These are phyloP conservation scores for Archips xylosteana DNA, from an alignment of 2,888 invertebrate genomes.

Conservation along the genomic window DNA sequence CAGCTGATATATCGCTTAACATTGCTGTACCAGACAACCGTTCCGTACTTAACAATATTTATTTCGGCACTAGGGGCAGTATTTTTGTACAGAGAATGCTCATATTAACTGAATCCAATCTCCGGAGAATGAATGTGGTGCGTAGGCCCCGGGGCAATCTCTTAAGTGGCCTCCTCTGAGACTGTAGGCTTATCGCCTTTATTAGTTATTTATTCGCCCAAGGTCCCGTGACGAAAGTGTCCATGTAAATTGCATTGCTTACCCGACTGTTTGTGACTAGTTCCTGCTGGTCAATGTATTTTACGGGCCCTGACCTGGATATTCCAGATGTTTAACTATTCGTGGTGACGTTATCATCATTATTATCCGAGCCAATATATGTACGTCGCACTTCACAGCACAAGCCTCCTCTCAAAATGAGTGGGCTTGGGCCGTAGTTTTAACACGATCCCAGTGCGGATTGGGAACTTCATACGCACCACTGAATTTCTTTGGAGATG, in stretches of 20 bases:
- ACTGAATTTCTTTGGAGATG: no score
- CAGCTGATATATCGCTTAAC: conserved; percentile 47
- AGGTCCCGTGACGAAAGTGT: conserved; percentile 55
- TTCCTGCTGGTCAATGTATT: conserved; percentile 36
- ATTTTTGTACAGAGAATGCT: conserved; percentile 67
- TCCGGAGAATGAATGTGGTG: conserved; percentile 62
- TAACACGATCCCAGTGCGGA: no score
- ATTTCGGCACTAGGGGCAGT: conserved; percentile 68
- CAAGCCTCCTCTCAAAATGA: no score
- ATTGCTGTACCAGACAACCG: conserved; percentile 51
- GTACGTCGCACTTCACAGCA: no score
- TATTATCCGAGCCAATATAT: no score
- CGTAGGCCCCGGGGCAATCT: conserved; percentile 74
- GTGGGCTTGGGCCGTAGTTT: no score
- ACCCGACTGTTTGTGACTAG: conserved; percentile 38
- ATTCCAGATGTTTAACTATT: neutral
- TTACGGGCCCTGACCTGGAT: neutral
- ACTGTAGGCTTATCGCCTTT: conserved; percentile 71
- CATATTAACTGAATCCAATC: conserved; percentile 74
- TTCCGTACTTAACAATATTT: conserved; percentile 70
- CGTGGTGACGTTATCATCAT: no score
- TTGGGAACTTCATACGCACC: no score
- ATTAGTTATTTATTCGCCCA: conserved; percentile 79
- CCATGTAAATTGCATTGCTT: conserved; percentile 72
- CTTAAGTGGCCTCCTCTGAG: conserved; percentile 73